A percentile compares a stretch with the other conserved stretches of the same genome.
Evolutionary conservation across 1,140 invertebrate species (phyloP).

Genomic region (Drosophila sucinea): DNA sequence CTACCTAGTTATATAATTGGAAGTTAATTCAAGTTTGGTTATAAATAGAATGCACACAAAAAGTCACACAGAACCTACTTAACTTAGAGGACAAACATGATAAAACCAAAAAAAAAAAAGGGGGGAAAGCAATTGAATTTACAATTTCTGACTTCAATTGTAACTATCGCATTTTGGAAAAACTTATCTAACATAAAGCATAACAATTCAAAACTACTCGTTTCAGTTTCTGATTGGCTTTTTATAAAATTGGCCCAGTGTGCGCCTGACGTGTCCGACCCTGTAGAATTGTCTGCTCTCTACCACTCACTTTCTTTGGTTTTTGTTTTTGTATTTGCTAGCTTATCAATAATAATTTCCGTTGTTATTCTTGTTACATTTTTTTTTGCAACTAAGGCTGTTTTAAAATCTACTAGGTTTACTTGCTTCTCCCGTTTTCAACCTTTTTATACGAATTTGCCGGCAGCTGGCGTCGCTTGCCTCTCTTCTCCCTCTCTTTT

Average conservation of each 20-base stretch:
- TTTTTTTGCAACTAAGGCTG: conserved; percentile 31
- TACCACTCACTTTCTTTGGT: conserved; percentile 14
- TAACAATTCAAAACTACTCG: no score
- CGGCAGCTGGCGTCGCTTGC: conserved; percentile 46
- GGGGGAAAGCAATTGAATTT: no score
- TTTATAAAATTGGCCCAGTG: background rate
- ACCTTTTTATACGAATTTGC: conserved; percentile 27
- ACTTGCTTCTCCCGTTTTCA: background rate
- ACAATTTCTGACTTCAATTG: no score
- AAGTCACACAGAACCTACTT: background rate
- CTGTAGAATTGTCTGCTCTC: background rate
- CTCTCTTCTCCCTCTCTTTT: conserved; percentile 14
- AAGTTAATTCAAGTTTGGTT: no score
- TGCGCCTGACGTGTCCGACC: conserved; percentile 1
- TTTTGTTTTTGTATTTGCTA: conserved; percentile 33
- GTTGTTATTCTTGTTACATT: conserved; percentile 34
- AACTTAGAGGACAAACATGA: background rate
- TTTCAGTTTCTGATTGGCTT: background rate
- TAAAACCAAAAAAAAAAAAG: no score
- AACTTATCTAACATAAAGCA: no score
- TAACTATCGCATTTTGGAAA: no score
- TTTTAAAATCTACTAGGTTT: conserved; percentile 1
- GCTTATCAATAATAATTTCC: conserved; percentile 58
- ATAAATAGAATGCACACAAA: no score
- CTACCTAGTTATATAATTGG: no score